These are phyloP conservation scores for Ectemnius continuus DNA, from an alignment of 2,888 invertebrate species.

Conservation along the genomic window DNA sequence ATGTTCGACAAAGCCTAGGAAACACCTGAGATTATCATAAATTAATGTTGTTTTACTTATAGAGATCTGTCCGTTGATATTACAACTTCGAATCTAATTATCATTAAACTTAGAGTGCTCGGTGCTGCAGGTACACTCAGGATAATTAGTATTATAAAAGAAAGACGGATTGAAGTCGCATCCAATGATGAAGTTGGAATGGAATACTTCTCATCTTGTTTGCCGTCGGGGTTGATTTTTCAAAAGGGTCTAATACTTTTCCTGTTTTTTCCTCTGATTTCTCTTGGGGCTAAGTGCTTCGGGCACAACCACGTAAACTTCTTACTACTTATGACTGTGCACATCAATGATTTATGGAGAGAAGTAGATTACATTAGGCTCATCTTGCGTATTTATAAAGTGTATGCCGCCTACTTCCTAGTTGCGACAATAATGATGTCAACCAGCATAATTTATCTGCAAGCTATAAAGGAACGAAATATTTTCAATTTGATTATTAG, in stretches of 20 bases:
- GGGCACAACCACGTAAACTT: no score
- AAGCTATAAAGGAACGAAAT: no score
- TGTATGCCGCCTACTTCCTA: no score
- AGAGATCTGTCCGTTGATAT: conserved; percentile 29
- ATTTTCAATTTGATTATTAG: no score
- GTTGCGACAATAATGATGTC: no score
- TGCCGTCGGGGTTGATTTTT: background rate
- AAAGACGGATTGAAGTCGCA: conserved; percentile 14
- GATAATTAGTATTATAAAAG: conserved; percentile 34
- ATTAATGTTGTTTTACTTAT: conserved; percentile 30
- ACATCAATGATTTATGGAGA: no score
- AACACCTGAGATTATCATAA: conserved; percentile 9
- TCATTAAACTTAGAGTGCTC: conserved; percentile 23
- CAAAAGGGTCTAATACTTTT: background rate
- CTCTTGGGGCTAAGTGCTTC: background rate
- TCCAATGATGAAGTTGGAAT: background rate
- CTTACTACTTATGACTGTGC: no score
- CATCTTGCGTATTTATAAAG: no score
- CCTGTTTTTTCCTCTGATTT: background rate
- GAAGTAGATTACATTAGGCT: no score
- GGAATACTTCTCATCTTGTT: conserved; percentile 9
- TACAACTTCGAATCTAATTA: conserved; percentile 35
- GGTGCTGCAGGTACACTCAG: conserved; percentile 22
- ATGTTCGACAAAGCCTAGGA: conserved; percentile 30
- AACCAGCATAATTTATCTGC: no score